A percentile compares a stretch with the other conserved stretches of the same genome.
These are phyloP conservation scores for Argynnis bischoffii DNA, from an alignment of 2,888 invertebrate genomes.

Conservation along the genomic window DNA sequence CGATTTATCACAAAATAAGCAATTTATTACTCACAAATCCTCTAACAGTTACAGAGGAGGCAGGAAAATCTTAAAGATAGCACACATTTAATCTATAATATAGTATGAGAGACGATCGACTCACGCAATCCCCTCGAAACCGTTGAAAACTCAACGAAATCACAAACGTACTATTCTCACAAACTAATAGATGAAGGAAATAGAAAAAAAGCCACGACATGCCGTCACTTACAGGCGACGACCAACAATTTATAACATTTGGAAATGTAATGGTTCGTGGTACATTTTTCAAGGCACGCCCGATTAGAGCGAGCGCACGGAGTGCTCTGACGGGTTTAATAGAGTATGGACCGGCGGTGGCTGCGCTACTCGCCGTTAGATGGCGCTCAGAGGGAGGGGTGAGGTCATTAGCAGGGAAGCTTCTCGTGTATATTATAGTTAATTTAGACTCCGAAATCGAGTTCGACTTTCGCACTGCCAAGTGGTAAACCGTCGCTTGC, in stretches of 20 bases:
- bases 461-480: too few species aligned
- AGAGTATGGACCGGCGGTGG: conserved; percentile 29
- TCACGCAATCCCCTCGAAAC: neutral
- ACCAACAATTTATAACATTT: conserved; percentile 56
- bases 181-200: conserved; percentile 20
- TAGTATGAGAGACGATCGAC: too few species aligned
- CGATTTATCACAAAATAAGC: too few species aligned
- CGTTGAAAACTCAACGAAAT: neutral
- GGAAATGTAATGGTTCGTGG: conserved; percentile 47
- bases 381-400: conserved; percentile 17
- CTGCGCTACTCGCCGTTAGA: conserved; percentile 33
- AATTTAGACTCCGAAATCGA: neutral
- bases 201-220: conserved; percentile 36
- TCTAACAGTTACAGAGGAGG: too few species aligned
- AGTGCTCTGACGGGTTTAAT: conserved; percentile 34
- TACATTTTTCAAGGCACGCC: conserved; percentile 53
- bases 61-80: too few species aligned
- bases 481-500: too few species aligned
- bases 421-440: neutral
- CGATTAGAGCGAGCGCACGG: conserved; percentile 42
- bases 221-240: conserved; percentile 49
- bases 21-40: too few species aligned
- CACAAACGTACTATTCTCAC: neutral
- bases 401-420: neutral
- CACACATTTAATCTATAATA: too few species aligned